These are phyloP conservation scores for Microcebus ravelobensis DNA, from an alignment of 2,113 vertebrate species.

Conservation along the genomic window DNA sequence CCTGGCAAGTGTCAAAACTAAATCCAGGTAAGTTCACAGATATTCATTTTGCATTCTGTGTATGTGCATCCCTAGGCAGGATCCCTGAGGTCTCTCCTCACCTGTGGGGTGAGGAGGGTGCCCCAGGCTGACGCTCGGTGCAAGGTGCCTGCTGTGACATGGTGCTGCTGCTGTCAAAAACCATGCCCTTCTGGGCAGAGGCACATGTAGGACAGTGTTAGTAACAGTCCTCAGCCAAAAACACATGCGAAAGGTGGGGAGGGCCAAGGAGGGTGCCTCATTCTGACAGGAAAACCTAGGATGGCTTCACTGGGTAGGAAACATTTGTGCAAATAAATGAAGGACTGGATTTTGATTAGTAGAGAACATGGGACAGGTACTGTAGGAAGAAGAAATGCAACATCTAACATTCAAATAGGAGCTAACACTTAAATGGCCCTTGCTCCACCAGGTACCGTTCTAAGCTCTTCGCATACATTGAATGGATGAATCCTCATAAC, in stretches of 20 bases:
- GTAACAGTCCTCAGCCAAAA: background rate
- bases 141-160: rapidly evolving
- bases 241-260: too few relatives aligned
- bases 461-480: background rate
- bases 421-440: background rate
- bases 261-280: background rate
- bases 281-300: background rate
- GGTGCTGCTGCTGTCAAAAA: background rate
- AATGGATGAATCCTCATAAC: background rate
- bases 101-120: background rate
- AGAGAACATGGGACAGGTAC: background rate
- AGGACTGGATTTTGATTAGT: background rate
- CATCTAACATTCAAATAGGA: background rate
- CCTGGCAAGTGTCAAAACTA: background rate
- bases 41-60: background rate
- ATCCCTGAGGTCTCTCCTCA: background rate
- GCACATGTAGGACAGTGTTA: background rate
- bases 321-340: background rate
- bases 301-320: background rate
- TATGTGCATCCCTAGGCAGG: background rate
- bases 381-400: background rate
- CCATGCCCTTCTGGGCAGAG: background rate
- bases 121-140: rapidly evolving
- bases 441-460: background rate
- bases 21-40: background rate